Evolutionary conservation across 1,140 invertebrate genomes (phyloP).

Genomic region (Drosophila sp.): DNA sequence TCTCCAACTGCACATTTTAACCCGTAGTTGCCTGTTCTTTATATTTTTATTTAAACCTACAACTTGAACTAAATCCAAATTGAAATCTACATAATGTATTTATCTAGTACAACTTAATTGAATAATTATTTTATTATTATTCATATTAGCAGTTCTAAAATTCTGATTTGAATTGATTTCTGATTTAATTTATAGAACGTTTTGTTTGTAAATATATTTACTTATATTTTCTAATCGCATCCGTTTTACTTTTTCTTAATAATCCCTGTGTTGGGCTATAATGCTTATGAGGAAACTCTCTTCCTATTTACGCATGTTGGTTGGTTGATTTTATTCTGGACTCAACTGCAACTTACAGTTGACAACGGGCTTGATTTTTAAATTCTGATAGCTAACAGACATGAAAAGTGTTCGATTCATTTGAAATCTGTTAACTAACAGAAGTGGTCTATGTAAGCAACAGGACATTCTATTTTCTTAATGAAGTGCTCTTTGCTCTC

Average conservation of each 20-base stretch:
- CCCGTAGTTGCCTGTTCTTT: constrained; percentile 53
- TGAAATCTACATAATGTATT: constrained; percentile 39
- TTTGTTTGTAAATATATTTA: constrained; percentile 66
- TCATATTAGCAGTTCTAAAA: constrained; percentile 31
- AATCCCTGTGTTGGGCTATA: constrained; percentile 36
- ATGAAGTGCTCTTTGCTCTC: too few species aligned
- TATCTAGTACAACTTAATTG: constrained; percentile 30
- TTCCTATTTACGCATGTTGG: not conserved
- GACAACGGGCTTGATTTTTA: not conserved
- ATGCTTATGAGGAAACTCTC: not conserved
- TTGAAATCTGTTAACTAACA: not conserved
- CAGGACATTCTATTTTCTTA: too few species aligned
- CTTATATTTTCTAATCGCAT: constrained; percentile 59
- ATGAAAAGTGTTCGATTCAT: not conserved
- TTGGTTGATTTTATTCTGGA: not conserved
- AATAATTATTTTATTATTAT: constrained; percentile 39
- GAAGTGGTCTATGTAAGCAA: not conserved
- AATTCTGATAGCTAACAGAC: not conserved
- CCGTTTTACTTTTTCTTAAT: constrained; percentile 61
- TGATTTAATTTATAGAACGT: constrained; percentile 24
- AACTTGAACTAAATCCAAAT: constrained; percentile 22
- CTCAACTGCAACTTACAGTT: not conserved
- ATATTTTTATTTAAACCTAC: constrained; percentile 25
- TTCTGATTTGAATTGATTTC: constrained; percentile 6
- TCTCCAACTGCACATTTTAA: constrained; percentile 61